Percentiles rank a stretch among this genome's conserved stretches.
These are phyloP conservation scores for Panulirus ornatus DNA, from an alignment of 1,140 invertebrate species.

Conservation along the genomic window DNA sequence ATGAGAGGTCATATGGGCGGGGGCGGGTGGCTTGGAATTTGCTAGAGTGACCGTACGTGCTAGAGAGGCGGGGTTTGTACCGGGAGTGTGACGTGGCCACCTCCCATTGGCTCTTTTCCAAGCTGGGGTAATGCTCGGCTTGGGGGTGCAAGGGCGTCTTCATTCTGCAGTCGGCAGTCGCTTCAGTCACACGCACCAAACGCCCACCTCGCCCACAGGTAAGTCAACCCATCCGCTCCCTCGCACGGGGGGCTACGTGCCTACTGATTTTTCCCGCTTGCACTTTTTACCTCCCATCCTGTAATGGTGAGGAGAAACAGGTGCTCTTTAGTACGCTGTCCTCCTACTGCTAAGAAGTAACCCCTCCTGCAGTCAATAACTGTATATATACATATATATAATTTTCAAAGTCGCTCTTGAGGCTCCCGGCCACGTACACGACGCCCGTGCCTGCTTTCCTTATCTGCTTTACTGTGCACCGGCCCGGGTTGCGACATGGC, in stretches of 20 bases:
- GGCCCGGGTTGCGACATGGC: neutral
- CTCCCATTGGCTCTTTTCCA: slow-evolving; percentile 35
- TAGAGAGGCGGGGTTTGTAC: slow-evolving; percentile 44
- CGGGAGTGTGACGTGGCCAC: slow-evolving; percentile 42
- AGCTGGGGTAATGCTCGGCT: slow-evolving; percentile 32
- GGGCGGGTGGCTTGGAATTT: slow-evolving; percentile 17
- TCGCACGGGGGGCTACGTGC: neutral
- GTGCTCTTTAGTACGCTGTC: no score
- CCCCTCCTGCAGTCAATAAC: neutral
- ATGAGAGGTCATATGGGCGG: neutral
- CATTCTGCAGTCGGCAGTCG: slow-evolving; percentile 47
- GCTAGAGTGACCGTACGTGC: slow-evolving; percentile 22
- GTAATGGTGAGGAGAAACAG: neutral
- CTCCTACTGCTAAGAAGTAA: neutral
- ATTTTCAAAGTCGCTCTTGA: no score
- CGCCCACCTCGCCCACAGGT: slow-evolving; percentile 40
- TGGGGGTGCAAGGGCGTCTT: slow-evolving; percentile 43
- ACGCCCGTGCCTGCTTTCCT: neutral
- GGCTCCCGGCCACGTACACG: no score
- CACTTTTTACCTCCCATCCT: neutral
- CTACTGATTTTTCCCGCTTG: neutral
- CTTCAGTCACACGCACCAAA: slow-evolving; percentile 11
- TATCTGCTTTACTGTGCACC: neutral
- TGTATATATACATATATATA: neutral
- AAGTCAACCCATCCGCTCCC: neutral